Base-by-base conservation (phyloP, 2,113 vertebrate species). In the Lontra canadensis region DNA sequence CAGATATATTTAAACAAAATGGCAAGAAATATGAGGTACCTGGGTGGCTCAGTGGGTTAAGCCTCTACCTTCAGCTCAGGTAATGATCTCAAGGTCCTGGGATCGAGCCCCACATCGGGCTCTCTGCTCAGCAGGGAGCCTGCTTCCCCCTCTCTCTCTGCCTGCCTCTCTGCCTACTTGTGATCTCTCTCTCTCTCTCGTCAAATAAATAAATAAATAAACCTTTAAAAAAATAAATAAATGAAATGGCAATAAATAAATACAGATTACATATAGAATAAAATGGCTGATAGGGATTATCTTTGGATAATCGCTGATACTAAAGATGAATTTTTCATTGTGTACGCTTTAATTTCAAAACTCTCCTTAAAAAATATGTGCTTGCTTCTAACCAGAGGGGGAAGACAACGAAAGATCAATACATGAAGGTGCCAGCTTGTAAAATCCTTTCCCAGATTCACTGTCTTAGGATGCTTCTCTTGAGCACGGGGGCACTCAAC, bases 241-340 rank as follows among this genome's bases (percentile, higher is more conserved):
- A 57, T 57, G 26, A 42, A 36, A 21, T 18, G 49, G 36, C 49
- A 82, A 69, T 10, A 65, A 57, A 47, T 7, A 39, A 26, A 29
- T 65, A 39, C 18, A 13, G 36, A 29, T 69, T 31, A 34, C 4
- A 15, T 31, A 81, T 1, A 55, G 26, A 42, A 42, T 88, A 42
- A 65, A 67, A 65, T 39, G 42, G 42, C 25, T n/a, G 55, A 63
- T 12, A 89, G 39, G 42, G 44, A 67, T 81, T 39, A 49, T 9
- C 34, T 42, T 31, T 69, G 47, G n/a, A 42, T 26, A 34, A 29
- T 34, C 14, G 29, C 65, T 73, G 49, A 42, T 71, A 73, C 29
- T 44, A 83, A 83, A 92, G 29, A n/a, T 47, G 25, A 26, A 36
- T 47, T 84, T 74, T 78, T n/a, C 88, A 52, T 47, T 84, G 52